These are phyloP conservation scores for Cyaniris semiargus DNA, from an alignment of 2,888 invertebrate species.

Conservation along the genomic window DNA sequence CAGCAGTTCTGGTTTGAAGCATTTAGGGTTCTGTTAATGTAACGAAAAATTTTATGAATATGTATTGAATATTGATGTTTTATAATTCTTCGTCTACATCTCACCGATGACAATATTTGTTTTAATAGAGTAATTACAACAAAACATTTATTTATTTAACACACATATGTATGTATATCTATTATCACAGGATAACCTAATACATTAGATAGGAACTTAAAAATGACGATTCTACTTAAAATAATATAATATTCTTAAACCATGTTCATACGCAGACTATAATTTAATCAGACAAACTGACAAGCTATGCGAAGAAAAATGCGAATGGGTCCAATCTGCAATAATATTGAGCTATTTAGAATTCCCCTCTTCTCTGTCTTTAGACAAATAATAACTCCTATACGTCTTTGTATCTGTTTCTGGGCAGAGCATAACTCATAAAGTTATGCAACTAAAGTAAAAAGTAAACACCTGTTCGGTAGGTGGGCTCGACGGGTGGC, in stretches of 20 bases:
- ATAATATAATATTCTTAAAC: too few species aligned
- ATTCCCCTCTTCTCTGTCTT: neutral
- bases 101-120: neutral
- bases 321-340: neutral
- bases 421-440: neutral
- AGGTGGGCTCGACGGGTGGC: slow-evolving; percentile 29
- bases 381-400: neutral
- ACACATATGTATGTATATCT: too few species aligned
- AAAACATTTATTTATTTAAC: too few species aligned
- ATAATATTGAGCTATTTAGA: neutral
- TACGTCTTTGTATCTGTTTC: neutral
- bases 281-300: neutral
- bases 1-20: neutral
- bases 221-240: too few species aligned
- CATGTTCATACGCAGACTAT: too few species aligned
- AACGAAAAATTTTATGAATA: neutral
- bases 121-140: neutral
- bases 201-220: too few species aligned
- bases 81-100: neutral
- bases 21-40: neutral
- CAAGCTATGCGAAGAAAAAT: too few species aligned
- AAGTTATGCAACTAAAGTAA: slow-evolving; percentile 19
- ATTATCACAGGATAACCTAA: too few species aligned
- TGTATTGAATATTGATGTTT: neutral
- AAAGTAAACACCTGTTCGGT: slow-evolving; percentile 18